A percentile compares a stretch with the other conserved stretches of the same genome.
phyloP scores from a whole-genome alignment of 2,888 invertebrate species.

The Tanytarsus gracilentus region DNA sequence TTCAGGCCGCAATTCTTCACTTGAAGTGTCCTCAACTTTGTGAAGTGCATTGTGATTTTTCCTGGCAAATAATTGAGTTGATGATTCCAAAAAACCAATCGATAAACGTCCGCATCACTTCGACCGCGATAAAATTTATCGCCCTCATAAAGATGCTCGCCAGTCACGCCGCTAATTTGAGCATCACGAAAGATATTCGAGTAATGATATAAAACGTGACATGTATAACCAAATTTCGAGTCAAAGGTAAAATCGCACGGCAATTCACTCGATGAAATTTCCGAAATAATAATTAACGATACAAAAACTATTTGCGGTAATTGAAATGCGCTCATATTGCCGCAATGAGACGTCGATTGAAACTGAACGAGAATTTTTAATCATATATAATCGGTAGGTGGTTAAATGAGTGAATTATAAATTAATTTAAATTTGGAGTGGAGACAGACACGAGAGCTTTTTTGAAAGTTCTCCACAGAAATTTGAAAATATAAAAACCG shows the following conservation, averaged over 20 bases:
- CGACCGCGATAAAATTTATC: background rate
- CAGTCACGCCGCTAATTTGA: background rate
- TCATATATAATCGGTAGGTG: too few relatives aligned
- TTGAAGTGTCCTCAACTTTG: conserved; percentile 3
- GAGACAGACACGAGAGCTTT: too few relatives aligned
- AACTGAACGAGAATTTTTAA: too few relatives aligned
- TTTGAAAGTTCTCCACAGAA: too few relatives aligned
- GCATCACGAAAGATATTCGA: background rate
- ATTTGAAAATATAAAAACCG: too few relatives aligned
- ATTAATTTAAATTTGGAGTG: too few relatives aligned
- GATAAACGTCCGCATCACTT: background rate
- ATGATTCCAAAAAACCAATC: background rate
- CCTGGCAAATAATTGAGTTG: background rate
- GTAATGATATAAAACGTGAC: background rate
- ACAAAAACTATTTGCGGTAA: too few relatives aligned
- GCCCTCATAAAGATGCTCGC: background rate
- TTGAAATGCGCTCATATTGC: background rate
- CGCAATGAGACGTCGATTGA: background rate
- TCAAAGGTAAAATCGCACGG: conserved; percentile 15
- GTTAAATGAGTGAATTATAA: too few relatives aligned
- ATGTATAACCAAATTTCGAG: background rate
- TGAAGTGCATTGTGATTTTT: background rate
- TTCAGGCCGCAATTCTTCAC: conserved; percentile 15
- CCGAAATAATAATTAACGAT: background rate
- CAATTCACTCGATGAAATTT: background rate